Conservation (phyloP, 37 sponge, comb jelly and placozoan genomes). For the Ianthella basta region DNA sequence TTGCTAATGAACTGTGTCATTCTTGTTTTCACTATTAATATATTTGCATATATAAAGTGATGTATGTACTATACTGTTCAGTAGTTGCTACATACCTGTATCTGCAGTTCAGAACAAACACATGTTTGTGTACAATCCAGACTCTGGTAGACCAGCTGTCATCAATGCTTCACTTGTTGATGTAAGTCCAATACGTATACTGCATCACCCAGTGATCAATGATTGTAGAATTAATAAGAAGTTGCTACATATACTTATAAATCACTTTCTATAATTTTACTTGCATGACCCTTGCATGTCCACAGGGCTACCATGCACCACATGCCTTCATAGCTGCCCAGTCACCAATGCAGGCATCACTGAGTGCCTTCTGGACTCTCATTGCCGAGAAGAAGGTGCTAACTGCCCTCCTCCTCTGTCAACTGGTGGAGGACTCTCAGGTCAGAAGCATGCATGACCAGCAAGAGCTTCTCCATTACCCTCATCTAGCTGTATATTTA, state of each 20-base stretch:
- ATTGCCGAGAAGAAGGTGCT: constrained; percentile 41
- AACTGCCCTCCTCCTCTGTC: constrained; percentile 47
- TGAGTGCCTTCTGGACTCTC: constrained; percentile 66
- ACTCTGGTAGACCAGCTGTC: constrained; percentile 5
- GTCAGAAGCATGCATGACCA: constrained; percentile 21
- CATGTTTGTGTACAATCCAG: background rate
- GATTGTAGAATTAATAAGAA: no score
- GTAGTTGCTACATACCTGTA: no score
- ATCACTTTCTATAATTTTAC: no score
- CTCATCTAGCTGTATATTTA: no score
- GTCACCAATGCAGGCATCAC: constrained; percentile 52
- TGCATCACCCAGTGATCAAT: no score
- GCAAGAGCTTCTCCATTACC: no score
- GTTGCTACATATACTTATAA: no score
- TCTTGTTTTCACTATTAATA: no score
- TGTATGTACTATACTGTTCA: no score
- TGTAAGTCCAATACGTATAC: background rate
- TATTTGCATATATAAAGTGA: no score
- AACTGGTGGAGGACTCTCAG: constrained; percentile 43
- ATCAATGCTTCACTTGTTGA: constrained; percentile 31
- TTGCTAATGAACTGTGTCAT: no score
- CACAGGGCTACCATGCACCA: constrained; percentile 65
- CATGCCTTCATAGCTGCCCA: constrained; percentile 71
- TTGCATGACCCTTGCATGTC: no score
- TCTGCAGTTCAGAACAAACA: background rate